Percentiles rank a stretch among this genome's conserved stretches.
Evolutionary conservation across 2,888 invertebrate species (phyloP).

Genomic region (Neocrepidodera transversa): DNA sequence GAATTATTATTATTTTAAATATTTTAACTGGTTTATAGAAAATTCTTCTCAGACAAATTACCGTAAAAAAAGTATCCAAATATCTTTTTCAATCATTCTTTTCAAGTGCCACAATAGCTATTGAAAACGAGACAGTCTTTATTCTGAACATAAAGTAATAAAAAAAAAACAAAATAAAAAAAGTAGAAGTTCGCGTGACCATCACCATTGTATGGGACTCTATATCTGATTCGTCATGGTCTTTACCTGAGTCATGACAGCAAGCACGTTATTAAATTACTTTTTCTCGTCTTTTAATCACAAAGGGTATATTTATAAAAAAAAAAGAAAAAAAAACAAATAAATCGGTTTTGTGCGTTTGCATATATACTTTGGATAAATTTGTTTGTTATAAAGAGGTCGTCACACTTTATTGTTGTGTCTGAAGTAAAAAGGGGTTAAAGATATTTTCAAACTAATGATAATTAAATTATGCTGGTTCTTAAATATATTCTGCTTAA

Average conservation of each 20-base stretch:
- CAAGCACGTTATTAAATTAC: constrained; percentile 21
- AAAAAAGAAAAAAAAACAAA: constrained; percentile 5
- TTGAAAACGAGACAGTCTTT: background rate
- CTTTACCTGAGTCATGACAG: constrained; percentile 17
- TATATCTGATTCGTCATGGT: constrained; percentile 23
- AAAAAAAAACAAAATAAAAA: constrained; percentile 8
- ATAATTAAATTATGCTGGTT: no score
- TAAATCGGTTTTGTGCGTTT: constrained; percentile 2
- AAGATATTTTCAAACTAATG: no score
- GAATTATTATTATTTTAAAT: no score
- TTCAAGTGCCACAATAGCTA: constrained; percentile 1
- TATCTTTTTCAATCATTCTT: no score
- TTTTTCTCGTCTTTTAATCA: constrained; percentile 9
- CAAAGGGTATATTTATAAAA: constrained; percentile 9
- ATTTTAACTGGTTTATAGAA: no score
- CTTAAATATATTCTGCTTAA: no score
- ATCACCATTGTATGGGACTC: constrained; percentile 15
- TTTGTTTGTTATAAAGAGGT: background rate
- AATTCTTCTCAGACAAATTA: no score
- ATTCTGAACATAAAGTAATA: constrained; percentile 3
- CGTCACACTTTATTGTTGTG: background rate
- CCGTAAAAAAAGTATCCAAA: no score
- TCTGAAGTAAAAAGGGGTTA: no score
- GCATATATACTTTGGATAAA: background rate
- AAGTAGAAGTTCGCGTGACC: constrained; percentile 16